A percentile compares a stretch with the other conserved stretches of the same genome.
Evolutionary conservation across 2,888 invertebrate species (phyloP).

Genomic region (Helleia helle): DNA sequence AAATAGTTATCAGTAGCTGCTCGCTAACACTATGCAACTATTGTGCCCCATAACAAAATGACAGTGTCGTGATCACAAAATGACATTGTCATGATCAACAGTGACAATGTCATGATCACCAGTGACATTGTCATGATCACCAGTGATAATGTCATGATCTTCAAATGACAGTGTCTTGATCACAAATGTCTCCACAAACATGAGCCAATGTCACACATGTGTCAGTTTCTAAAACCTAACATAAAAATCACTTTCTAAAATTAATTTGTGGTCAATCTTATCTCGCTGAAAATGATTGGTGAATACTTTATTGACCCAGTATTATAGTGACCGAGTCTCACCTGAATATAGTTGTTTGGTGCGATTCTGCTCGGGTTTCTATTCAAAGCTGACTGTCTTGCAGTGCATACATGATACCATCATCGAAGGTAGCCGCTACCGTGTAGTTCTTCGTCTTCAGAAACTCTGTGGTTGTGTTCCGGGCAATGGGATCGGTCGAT

Average conservation of each 20-base stretch:
- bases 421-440: conserved; percentile 39
- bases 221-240: no score
- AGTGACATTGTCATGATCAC: background rate
- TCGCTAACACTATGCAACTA: background rate
- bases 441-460: conserved; percentile 50
- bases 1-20: background rate
- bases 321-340: background rate
- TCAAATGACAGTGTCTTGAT: no score
- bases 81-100: background rate
- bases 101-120: background rate
- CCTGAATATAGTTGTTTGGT: background rate
- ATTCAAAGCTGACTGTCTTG: conserved; percentile 12
- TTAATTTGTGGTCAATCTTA: no score
- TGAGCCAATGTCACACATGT: no score
- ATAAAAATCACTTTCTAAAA: no score
- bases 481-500: conserved; percentile 31
- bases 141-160: background rate
- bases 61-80: background rate
- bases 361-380: background rate
- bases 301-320: no score
- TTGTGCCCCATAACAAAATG: background rate
- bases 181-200: no score
- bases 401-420: conserved; percentile 45
- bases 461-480: conserved; percentile 42
- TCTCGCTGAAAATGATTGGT: no score